A percentile compares a stretch with the other conserved stretches of the same genome.
Evolutionary conservation across 2,888 invertebrate genomes (phyloP).

Genomic region (Pasiphila rectangulata): DNA sequence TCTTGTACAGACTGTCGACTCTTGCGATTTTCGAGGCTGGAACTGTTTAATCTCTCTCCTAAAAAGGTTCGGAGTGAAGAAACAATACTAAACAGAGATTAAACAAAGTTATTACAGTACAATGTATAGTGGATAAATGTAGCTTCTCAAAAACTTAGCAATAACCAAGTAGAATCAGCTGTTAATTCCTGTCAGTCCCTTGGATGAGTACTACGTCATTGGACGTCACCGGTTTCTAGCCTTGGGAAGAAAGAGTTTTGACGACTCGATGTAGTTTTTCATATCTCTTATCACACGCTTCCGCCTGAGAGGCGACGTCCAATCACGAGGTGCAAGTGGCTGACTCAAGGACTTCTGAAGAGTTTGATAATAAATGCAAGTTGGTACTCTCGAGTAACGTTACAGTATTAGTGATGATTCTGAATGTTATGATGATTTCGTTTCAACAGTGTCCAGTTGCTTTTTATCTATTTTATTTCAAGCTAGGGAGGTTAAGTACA

Average conservation of each 20-base stretch:
- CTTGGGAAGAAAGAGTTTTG: too few relatives aligned
- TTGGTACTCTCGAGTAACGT: conserved; percentile 43
- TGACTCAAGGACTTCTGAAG: neutral
- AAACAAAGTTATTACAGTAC: neutral
- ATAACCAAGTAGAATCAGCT: neutral
- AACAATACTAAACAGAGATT: neutral
- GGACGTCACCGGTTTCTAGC: neutral
- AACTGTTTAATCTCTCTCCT: neutral
- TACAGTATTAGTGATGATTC: conserved; percentile 23
- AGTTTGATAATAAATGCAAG: conserved; percentile 46
- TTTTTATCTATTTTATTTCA: too few relatives aligned
- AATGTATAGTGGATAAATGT: too few relatives aligned
- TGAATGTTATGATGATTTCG: conserved; percentile 19
- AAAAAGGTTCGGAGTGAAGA: neutral
- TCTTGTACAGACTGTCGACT: too few relatives aligned
- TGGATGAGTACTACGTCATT: neutral
- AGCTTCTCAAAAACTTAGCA: neutral
- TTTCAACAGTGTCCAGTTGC: neutral
- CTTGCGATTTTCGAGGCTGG: too few relatives aligned
- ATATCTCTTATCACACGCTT: neutral
- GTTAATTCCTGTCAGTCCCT: neutral
- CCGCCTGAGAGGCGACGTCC: too few relatives aligned
- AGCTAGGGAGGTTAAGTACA: too few relatives aligned
- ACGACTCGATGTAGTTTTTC: neutral
- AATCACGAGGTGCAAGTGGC: conserved; percentile 9